Percentiles rank a stretch among this genome's conserved stretches.
phyloP scores from a whole-genome alignment of 2,888 invertebrate species.

The Pachycephus smyrnensis region DNA sequence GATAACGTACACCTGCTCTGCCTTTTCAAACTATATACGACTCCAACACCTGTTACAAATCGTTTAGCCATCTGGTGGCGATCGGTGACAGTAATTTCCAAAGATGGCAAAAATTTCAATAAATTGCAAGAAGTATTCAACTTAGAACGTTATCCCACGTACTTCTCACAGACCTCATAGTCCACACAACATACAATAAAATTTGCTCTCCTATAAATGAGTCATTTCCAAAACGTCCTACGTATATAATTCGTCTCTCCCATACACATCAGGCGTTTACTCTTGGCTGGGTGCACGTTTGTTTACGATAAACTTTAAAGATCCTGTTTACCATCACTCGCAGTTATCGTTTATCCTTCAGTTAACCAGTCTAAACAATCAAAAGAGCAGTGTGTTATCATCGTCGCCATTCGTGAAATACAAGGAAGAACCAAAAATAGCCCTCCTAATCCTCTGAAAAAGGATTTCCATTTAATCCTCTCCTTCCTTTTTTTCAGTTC shows the following conservation, averaged over 20 bases:
- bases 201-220: not conserved
- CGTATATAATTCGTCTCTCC: not conserved
- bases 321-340: conserved; percentile 5
- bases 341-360: not conserved
- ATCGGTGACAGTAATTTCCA: not conserved
- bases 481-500: not conserved
- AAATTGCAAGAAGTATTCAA: not conserved
- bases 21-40: not conserved
- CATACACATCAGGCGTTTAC: not conserved
- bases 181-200: not conserved
- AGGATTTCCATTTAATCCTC: not conserved
- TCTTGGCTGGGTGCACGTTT: not conserved
- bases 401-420: not conserved
- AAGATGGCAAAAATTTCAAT: not conserved
- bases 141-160: not conserved
- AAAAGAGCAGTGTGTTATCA: not conserved
- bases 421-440: not conserved
- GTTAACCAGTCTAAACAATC: not conserved
- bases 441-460: not conserved
- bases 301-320: not conserved
- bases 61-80: not conserved
- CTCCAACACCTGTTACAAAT: not conserved
- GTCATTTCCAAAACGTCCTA: not conserved
- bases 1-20: not conserved
- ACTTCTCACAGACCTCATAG: too few relatives aligned